These are phyloP conservation scores for Tenualosa thibaudeaui DNA, from an alignment of 2,797 vertebrate species.

Conservation along the genomic window DNA sequence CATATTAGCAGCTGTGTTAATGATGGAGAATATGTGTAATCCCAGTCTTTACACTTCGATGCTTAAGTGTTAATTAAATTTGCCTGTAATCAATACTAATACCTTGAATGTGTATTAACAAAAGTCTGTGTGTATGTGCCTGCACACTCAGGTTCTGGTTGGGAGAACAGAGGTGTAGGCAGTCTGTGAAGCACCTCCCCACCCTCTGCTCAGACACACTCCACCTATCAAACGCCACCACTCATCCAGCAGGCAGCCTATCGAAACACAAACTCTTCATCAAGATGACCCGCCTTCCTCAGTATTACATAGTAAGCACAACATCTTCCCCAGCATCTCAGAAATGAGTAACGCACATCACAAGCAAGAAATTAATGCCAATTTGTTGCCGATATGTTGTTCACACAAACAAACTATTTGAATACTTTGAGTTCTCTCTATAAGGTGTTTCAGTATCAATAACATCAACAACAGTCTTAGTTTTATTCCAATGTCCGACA, in stretches of 20 bases:
- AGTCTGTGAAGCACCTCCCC: constrained; percentile 98
- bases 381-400: neutral
- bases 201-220: constrained; percentile 90
- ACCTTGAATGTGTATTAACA: neutral
- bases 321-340: neutral
- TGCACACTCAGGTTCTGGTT: constrained; percentile 91
- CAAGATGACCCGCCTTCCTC: constrained; percentile 95
- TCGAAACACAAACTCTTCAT: constrained; percentile 95
- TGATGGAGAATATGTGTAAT: neutral
- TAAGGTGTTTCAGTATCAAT: neutral
- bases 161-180: constrained; percentile 94
- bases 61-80: neutral
- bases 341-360: neutral
- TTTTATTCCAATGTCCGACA: too few relatives aligned
- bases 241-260: constrained; percentile 88
- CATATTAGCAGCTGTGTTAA: neutral
- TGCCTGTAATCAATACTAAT: neutral
- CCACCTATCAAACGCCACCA: constrained; percentile 88
- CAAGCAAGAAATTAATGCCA: neutral
- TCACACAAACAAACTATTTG: neutral
- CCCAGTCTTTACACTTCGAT: neutral
- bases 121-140: neutral
- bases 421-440: neutral
- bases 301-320: constrained; percentile 93
- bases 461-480: neutral